These are phyloP conservation scores for Amyelois transitella DNA, from an alignment of 1,140 invertebrate species.

Conservation along the genomic window DNA sequence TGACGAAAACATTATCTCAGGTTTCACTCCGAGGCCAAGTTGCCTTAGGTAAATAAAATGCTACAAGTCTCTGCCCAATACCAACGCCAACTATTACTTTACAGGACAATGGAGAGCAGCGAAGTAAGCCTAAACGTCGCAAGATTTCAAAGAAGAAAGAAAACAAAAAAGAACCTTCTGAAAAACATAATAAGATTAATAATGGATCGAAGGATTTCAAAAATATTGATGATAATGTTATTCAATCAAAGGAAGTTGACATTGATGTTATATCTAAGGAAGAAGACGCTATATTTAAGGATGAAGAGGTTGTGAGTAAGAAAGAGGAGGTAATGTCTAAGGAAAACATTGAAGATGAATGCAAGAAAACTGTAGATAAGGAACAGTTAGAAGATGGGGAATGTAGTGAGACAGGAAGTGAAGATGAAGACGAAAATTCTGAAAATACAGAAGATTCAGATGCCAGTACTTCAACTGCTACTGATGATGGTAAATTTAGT, in stretches of 20 bases:
- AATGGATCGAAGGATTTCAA: neutral
- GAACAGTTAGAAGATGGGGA: constrained; percentile 78
- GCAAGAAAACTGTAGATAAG: constrained; percentile 7
- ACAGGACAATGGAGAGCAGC: constrained; percentile 51
- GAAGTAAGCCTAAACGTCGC: constrained; percentile 36
- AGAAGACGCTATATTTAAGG: constrained; percentile 8
- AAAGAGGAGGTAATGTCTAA: constrained; percentile 12
- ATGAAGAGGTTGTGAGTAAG: constrained; percentile 9
- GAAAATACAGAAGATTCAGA: constrained; percentile 29
- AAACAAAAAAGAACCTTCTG: constrained; percentile 16
- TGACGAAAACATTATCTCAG: constrained; percentile 76
- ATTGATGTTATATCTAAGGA: constrained; percentile 12
- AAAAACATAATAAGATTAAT: neutral
- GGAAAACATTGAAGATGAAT: constrained; percentile 11
- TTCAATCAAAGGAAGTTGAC: constrained; percentile 1
- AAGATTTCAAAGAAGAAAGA: constrained; percentile 28
- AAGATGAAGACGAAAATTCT: constrained; percentile 13
- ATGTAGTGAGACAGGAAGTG: constrained; percentile 74
- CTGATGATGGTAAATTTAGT: constrained; percentile 57
- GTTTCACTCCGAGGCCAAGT: constrained; percentile 74
- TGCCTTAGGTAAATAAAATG: constrained; percentile 77
- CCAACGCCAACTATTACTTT: constrained; percentile 63
- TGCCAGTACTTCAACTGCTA: constrained; percentile 47
- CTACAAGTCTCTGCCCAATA: constrained; percentile 45
- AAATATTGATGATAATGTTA: constrained; percentile 1